Evolutionary conservation across 1,140 invertebrate genomes (phyloP), one percentile per base, ranked within the genome.

Genomic region (Oedothorax gibbosus): DNA sequence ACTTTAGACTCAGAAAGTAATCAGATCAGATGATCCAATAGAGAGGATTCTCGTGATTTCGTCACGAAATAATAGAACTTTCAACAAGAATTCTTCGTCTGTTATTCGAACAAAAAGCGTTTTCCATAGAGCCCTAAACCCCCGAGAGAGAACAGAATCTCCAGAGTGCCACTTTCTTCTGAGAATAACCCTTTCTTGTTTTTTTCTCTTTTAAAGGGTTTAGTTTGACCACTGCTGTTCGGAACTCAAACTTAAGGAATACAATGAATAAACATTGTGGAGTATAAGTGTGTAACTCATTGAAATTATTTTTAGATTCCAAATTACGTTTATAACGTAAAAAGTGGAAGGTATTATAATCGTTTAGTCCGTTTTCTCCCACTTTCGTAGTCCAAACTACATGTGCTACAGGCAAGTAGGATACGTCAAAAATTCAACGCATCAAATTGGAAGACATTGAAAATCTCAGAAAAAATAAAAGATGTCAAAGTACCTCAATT

Each of bases 21-120:
- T 75, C 72, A 75, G 56, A 75, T 75, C 72, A 75, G 49, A 75
- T 75, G 72, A 49, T 75, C 72, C 60, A 75, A 75, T 75, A 60
- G 53, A 75, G 53, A 75, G 72, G 72, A 60, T 75, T 75, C 60
- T 57, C 56, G 21, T 60, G 54, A 71, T 71, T 71, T 71, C 54
- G 69, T 71, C 69, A 75, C 72, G 60, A 56, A 60, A 51, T 75
- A 75, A 75, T 75, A 75, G 20, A 75, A 75, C 53, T 75, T 75
- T 75, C 72, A 75, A 60, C 35, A 57, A 21, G 53, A 75, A 75
- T 75, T 56, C 18, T 10, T 71, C 69, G 60, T 49, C 21, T 75
- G 60, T 51, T 75, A 14, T 51, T 56, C 72, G 54, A 75, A 75
- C 51, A 51, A 71, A 71, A 71, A n/a, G 69, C 69, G 69, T 71